These are phyloP conservation scores for Ormyrus rosae DNA, from an alignment of 2,888 invertebrate species.

Conservation along the genomic window DNA sequence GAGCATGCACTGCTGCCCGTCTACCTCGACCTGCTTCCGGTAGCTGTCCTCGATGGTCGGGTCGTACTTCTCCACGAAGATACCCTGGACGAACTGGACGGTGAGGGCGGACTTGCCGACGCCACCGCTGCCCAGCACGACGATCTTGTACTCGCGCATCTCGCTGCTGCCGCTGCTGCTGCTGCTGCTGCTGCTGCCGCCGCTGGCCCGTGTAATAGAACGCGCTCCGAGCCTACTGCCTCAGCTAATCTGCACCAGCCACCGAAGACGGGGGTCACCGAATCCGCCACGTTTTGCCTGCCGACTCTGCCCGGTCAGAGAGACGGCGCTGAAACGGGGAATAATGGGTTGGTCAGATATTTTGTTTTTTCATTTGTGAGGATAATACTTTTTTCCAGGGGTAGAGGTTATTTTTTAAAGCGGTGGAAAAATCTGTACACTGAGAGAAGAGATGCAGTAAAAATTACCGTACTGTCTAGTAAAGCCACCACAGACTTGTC, in stretches of 20 bases:
- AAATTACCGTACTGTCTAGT: too few relatives aligned
- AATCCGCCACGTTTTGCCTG: slow-evolving; percentile 73
- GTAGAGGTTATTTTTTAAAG: too few relatives aligned
- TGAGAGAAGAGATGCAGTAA: too few relatives aligned
- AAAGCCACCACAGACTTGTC: too few relatives aligned
- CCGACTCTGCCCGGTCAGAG: slow-evolving; percentile 63
- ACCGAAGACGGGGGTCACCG: slow-evolving; percentile 72
- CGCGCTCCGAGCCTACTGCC: background rate
- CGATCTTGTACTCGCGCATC: slow-evolving; percentile 99
- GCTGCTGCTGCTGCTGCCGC: slow-evolving; percentile 55
- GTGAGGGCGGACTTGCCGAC: slow-evolving; percentile 99
- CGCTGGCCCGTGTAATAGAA: slow-evolving; percentile 14
- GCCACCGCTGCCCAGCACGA: slow-evolving; percentile 99
- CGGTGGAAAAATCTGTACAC: too few relatives aligned
- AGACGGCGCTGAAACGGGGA: slow-evolving; percentile 67
- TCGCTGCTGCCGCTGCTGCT: slow-evolving; percentile 54
- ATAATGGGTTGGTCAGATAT: background rate
- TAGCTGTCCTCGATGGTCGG: slow-evolving; percentile 99
- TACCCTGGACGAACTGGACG: slow-evolving; percentile 98
- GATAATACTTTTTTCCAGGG: too few relatives aligned
- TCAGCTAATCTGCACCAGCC: slow-evolving; percentile 63
- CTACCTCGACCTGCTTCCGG: slow-evolving; percentile 99
- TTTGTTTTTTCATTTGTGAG: too few relatives aligned
- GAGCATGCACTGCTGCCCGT: slow-evolving; percentile 99
- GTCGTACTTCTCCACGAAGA: slow-evolving; percentile 99